Conservation (phyloP, 2,113 vertebrate species). For the Bufo bufo region DNA sequence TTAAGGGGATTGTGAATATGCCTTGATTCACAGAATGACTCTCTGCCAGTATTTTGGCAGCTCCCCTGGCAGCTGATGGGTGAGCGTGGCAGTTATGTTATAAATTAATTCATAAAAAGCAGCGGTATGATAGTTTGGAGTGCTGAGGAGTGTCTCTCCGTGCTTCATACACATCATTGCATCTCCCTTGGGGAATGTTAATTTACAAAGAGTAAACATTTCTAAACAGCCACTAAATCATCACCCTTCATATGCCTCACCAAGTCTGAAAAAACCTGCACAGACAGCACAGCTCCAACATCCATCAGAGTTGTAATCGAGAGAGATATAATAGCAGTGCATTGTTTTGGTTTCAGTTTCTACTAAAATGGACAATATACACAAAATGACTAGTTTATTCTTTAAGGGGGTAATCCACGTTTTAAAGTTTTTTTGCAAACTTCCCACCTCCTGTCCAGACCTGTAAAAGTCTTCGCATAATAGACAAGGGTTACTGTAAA, state of each 20-base stretch:
- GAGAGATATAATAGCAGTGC: slow-evolving; percentile 5
- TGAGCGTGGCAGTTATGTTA: slow-evolving; percentile 18
- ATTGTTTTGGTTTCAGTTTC: slow-evolving; percentile 8
- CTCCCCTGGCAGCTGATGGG: slow-evolving; percentile 37
- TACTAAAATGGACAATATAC: not conserved
- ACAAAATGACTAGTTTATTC: not conserved
- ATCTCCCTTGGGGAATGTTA: slow-evolving; percentile 51
- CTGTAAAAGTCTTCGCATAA: no score
- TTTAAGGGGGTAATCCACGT: no score
- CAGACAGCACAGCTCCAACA: slow-evolving; percentile 13
- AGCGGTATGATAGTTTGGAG: slow-evolving; percentile 26
- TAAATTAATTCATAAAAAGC: slow-evolving; percentile 54
- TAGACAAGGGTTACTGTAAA: no score
- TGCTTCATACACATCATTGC: slow-evolving; percentile 41
- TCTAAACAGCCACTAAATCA: slow-evolving; percentile 55
- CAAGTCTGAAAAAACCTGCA: slow-evolving; percentile 43
- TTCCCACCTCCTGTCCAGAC: no score
- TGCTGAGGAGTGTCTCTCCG: slow-evolving; percentile 46
- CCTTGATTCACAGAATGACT: slow-evolving; percentile 25
- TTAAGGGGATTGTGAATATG: slow-evolving; percentile 26
- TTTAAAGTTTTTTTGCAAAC: no score
- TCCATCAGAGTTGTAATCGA: slow-evolving; percentile 35
- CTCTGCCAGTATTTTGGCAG: slow-evolving; percentile 16
- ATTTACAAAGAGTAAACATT: slow-evolving; percentile 54
- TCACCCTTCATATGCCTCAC: slow-evolving; percentile 25